These are phyloP conservation scores for Poecilia latipinna DNA, from an alignment of 2,113 vertebrate species.

Conservation along the genomic window DNA sequence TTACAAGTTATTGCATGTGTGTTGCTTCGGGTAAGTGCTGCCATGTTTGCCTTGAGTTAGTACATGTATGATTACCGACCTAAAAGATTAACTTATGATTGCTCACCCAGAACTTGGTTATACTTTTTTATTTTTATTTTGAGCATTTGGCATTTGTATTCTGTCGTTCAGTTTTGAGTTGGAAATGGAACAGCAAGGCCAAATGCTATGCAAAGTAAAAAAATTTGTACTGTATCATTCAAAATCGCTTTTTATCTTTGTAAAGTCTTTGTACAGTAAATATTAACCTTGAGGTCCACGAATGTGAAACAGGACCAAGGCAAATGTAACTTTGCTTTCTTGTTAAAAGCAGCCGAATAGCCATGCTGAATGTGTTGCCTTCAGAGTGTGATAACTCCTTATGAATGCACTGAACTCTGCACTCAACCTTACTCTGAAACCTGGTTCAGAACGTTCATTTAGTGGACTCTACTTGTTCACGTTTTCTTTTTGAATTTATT, in stretches of 20 bases:
- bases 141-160: slow-evolving; percentile 77
- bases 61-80: slow-evolving; percentile 75
- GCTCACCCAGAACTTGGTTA: slow-evolving; percentile 31
- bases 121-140: slow-evolving; percentile 25
- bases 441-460: slow-evolving; percentile 23
- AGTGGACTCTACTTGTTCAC: neutral
- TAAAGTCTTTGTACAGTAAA: slow-evolving; percentile 61
- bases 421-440: slow-evolving; percentile 50
- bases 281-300: slow-evolving; percentile 58
- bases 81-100: slow-evolving; percentile 27
- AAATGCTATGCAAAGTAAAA: slow-evolving; percentile 81
- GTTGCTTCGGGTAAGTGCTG: slow-evolving; percentile 86
- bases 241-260: slow-evolving; percentile 53
- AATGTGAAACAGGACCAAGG: slow-evolving; percentile 48
- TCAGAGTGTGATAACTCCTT: slow-evolving; percentile 67
- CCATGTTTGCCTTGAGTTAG: slow-evolving; percentile 89
- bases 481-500: neutral
- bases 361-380: slow-evolving; percentile 79
- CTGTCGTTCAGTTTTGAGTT: slow-evolving; percentile 44
- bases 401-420: slow-evolving; percentile 69
- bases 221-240: slow-evolving; percentile 57
- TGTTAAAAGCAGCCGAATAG: slow-evolving; percentile 74
- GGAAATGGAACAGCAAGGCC: slow-evolving; percentile 69
- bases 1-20: slow-evolving; percentile 84
- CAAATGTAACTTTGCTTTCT: slow-evolving; percentile 60